Conservation (phyloP, 2,888 invertebrate genomes). For the Branchellion lobata region DNA sequence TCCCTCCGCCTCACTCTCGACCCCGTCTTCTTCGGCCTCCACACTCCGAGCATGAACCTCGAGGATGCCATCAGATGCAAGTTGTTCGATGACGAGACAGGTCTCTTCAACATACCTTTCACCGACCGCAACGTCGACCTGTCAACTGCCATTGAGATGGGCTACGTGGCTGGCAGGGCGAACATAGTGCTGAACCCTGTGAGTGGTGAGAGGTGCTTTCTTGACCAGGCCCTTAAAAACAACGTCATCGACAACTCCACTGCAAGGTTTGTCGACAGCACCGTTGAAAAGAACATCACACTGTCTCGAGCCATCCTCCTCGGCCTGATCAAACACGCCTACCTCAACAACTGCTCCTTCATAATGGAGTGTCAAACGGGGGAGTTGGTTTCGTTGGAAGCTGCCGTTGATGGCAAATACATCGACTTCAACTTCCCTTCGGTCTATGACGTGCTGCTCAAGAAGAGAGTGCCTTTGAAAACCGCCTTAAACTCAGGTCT, state of each 20-base stretch:
- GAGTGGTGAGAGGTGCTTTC: conserved; percentile 54
- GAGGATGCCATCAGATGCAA: conserved; percentile 54
- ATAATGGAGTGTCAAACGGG: conserved; percentile 78
- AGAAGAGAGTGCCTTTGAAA: conserved; percentile 76
- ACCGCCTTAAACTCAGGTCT: conserved; percentile 78
- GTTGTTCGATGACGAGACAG: conserved; percentile 70
- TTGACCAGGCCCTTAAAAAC: conserved; percentile 65
- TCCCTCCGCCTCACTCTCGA: conserved; percentile 62
- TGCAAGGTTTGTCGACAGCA: conserved; percentile 74
- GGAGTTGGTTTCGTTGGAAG: conserved; percentile 73
- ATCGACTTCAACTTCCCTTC: conserved; percentile 69
- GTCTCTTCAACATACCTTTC: conserved; percentile 71
- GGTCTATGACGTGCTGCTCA: conserved; percentile 72
- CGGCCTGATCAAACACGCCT: conserved; percentile 56
- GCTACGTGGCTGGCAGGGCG: conserved; percentile 56
- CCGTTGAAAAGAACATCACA: conserved; percentile 67
- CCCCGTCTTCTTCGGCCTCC: conserved; percentile 47
- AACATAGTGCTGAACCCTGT: conserved; percentile 57
- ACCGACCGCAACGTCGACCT: conserved; percentile 78
- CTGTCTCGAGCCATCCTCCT: conserved; percentile 56
- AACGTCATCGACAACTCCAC: conserved; percentile 78
- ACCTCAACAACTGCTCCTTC: conserved; percentile 75
- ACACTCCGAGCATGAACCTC: conserved; percentile 50
- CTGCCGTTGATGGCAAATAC: conserved; percentile 73
- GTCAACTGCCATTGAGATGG: conserved; percentile 73